Percentiles rank a stretch among this genome's conserved stretches.
phyloP scores from a whole-genome alignment of 2,797 vertebrate genomes.

The Apodemus agrarius region DNA sequence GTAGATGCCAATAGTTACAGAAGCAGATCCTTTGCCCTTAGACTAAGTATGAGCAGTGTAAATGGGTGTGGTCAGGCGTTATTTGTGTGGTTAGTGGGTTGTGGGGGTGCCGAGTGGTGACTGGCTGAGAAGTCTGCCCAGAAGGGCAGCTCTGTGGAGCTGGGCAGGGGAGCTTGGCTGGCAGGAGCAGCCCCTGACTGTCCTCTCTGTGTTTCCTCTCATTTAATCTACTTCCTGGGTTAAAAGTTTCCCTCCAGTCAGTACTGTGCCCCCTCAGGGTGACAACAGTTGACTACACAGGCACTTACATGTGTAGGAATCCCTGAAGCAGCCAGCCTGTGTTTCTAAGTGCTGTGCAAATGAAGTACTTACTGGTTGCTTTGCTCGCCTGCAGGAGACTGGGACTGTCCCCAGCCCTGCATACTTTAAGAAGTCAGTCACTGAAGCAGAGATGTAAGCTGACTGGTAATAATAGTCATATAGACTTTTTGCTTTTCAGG shows the following conservation, averaged over 20 bases:
- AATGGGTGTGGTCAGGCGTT: not conserved
- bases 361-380: not conserved
- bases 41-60: not conserved
- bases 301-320: not conserved
- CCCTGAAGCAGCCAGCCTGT: not conserved
- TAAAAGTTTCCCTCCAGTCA: conserved; percentile 38
- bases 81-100: not conserved
- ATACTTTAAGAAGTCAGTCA: not conserved
- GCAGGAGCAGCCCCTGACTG: not conserved
- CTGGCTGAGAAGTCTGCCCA: not conserved
- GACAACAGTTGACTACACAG: not conserved
- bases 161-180: not conserved
- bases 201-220: not conserved
- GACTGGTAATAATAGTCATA: not conserved
- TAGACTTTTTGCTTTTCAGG: conserved; percentile 16
- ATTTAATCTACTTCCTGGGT: not conserved
- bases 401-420: not conserved
- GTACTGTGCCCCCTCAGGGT: not conserved
- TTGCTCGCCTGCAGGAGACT: not conserved
- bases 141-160: not conserved
- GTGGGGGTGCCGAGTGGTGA: not conserved
- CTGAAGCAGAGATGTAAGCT: conserved; percentile 34
- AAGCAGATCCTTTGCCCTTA: not conserved
- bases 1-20: not conserved
- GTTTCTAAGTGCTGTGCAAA: not conserved